These are phyloP conservation scores for Lagocephalus sceleratus DNA, from an alignment of 2,797 vertebrate genomes.

Conservation along the genomic window DNA sequence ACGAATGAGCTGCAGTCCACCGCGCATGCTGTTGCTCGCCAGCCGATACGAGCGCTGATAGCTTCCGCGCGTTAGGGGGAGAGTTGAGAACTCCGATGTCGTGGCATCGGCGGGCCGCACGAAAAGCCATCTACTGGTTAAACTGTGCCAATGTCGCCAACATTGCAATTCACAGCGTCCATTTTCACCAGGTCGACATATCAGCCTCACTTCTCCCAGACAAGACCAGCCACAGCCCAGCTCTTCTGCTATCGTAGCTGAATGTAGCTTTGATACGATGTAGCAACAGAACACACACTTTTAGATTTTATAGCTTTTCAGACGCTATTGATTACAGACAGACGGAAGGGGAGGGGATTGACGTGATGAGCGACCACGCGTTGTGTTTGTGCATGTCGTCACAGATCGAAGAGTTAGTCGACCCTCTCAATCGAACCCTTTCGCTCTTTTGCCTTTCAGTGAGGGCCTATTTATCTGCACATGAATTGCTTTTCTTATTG, in stretches of 20 bases:
- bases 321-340: conserved; percentile 67
- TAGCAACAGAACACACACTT: conserved; percentile 78
- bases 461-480: conserved; percentile 66
- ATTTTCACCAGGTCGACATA: conserved; percentile 43
- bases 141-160: conserved; percentile 54
- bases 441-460: conserved; percentile 47
- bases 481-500: conserved; percentile 62
- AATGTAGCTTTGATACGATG: conserved; percentile 84
- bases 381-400: conserved; percentile 79
- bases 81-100: conserved; percentile 38
- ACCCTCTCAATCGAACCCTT: conserved; percentile 57
- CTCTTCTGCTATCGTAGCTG: conserved; percentile 78
- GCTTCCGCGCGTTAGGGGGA: conserved; percentile 37
- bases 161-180: conserved; percentile 39
- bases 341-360: conserved; percentile 39
- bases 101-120: conserved; percentile 42
- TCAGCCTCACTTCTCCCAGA: conserved; percentile 65
- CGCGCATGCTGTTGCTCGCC: conserved; percentile 42
- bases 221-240: conserved; percentile 80
- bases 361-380: conserved; percentile 67
- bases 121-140: conserved; percentile 67
- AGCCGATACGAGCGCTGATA: conserved; percentile 32
- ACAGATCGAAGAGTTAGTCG: conserved; percentile 75
- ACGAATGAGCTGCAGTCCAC: conserved; percentile 26
- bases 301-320: conserved; percentile 79